phyloP scores from a whole-genome alignment of 2,113 vertebrate genomes.

The Podilymbus podiceps region DNA sequence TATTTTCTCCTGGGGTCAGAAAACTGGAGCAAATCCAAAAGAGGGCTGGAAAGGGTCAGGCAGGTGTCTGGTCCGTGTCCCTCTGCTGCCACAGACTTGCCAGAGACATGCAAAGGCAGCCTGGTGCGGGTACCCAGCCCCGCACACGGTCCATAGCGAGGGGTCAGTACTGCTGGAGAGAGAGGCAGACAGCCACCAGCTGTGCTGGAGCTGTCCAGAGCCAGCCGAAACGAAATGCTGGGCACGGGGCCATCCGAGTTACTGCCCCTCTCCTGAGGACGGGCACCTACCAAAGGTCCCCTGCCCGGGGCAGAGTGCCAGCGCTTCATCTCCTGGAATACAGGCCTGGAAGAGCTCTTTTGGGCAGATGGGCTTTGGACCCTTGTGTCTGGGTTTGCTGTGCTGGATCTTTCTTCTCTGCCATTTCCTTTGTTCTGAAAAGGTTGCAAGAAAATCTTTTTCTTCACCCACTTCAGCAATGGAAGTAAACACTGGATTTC shows the following conservation, averaged over 20 bases:
- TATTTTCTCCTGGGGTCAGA: not conserved
- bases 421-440: not conserved
- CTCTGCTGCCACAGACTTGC: not conserved
- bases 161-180: not conserved
- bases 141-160: rapidly evolving
- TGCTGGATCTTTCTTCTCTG: not conserved
- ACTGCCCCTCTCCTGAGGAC: not conserved
- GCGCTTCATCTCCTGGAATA: not conserved
- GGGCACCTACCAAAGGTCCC: not conserved
- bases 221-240: not conserved
- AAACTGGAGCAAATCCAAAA: not conserved
- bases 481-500: not conserved
- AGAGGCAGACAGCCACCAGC: not conserved
- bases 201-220: not conserved
- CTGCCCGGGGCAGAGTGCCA: not conserved
- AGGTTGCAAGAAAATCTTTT: not conserved
- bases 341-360: not conserved
- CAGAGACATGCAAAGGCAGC: not conserved
- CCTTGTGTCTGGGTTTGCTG: not conserved
- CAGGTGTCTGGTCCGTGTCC: not conserved
- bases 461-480: not conserved
- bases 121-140: not conserved
- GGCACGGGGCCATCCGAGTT: not conserved
- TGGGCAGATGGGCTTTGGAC: not conserved
- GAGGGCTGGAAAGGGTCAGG: not conserved